phyloP scores from a whole-genome alignment of 2,888 invertebrate species.

The Nephrotoma flavescens region DNA sequence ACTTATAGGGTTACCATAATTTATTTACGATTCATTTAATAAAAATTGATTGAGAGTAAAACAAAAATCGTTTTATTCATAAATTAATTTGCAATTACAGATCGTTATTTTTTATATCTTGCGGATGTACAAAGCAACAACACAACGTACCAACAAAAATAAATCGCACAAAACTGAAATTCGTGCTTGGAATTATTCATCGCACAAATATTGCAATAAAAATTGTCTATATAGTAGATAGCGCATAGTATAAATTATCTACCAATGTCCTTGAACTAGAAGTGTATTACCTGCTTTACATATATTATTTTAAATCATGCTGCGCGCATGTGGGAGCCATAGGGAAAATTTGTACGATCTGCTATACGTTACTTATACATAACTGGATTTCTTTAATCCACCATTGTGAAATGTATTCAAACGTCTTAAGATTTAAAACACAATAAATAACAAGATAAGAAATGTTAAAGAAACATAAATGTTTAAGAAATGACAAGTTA shows the following conservation, averaged over 20 bases:
- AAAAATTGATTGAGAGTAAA: not conserved
- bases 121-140: not conserved
- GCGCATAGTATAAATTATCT: not conserved
- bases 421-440: not conserved
- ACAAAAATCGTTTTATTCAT: not conserved
- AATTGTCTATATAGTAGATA: not conserved
- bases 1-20: not conserved
- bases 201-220: not conserved
- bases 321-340: not conserved
- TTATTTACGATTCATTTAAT: not conserved
- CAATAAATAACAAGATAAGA: not conserved
- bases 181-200: not conserved
- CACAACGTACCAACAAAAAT: not conserved
- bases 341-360: not conserved
- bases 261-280: not conserved
- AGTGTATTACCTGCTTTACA: not conserved
- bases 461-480: not conserved
- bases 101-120: not conserved
- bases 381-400: not conserved
- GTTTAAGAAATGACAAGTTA: not conserved
- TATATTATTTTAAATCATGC: not conserved
- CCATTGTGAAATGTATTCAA: not conserved
- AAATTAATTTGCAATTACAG: not conserved
- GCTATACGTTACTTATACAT: not conserved
- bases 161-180: not conserved